Percentiles rank a stretch among this genome's conserved stretches.
These are phyloP conservation scores for Eledona agricola DNA, from an alignment of 2,888 invertebrate species.

Conservation along the genomic window DNA sequence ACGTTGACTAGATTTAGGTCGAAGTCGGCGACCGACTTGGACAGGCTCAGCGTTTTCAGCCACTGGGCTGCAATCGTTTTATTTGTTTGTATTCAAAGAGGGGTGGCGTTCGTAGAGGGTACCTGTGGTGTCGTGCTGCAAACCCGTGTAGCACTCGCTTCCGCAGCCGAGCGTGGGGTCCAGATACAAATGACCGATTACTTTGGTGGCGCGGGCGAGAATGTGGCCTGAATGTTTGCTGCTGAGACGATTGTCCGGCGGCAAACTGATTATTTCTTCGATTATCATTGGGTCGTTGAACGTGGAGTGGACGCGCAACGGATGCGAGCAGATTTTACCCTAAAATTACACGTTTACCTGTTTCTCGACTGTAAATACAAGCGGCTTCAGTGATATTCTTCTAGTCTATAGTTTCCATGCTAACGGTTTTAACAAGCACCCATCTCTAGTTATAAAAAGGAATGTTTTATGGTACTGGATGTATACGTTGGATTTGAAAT, in stretches of 20 bases:
- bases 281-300: constrained; percentile 85
- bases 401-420: too few relatives aligned
- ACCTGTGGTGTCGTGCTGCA: constrained; percentile 74
- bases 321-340: constrained; percentile 81
- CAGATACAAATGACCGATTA: constrained; percentile 72
- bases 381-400: too few relatives aligned
- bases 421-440: too few relatives aligned
- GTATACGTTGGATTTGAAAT: too few relatives aligned
- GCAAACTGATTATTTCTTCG: constrained; percentile 70
- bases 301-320: constrained; percentile 81
- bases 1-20: constrained; percentile 74
- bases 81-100: too few relatives aligned
- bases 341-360: too few relatives aligned
- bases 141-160: constrained; percentile 80
- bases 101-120: too few relatives aligned
- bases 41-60: constrained; percentile 71
- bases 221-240: constrained; percentile 65
- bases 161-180: constrained; percentile 77
- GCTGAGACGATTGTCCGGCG: constrained; percentile 70
- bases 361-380: too few relatives aligned
- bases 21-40: constrained; percentile 73
- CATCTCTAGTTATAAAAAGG: too few relatives aligned
- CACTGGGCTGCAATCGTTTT: constrained; percentile 71
- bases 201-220: constrained; percentile 64
- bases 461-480: too few relatives aligned